phyloP scores from a whole-genome alignment of 2,888 invertebrate genomes.

The Bruchidius siliquastri region DNA sequence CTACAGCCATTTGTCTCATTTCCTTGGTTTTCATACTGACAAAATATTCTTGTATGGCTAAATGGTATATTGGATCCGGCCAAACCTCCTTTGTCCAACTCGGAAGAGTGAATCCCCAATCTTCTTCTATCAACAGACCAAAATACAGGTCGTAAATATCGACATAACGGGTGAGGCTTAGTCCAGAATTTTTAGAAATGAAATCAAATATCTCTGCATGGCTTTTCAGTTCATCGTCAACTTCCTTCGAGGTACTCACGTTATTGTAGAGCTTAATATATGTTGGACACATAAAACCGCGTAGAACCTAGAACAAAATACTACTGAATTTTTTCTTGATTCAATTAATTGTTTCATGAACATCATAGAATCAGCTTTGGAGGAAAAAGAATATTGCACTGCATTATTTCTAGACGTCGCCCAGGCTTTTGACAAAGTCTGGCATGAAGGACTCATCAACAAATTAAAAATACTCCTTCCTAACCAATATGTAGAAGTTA shows the following conservation, averaged over 20 bases:
- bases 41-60: conserved; percentile 28
- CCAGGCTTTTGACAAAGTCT: too few species aligned
- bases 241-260: conserved; percentile 30
- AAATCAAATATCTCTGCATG: conserved; percentile 49
- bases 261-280: conserved; percentile 22
- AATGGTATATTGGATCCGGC: conserved; percentile 36
- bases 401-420: too few species aligned
- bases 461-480: too few species aligned
- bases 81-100: conserved; percentile 42
- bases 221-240: conserved; percentile 45
- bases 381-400: too few species aligned
- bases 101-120: conserved; percentile 41
- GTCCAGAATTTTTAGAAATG: conserved; percentile 50
- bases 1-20: conserved; percentile 28
- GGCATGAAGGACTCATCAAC: too few species aligned
- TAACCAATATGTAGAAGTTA: too few species aligned
- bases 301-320: conserved; percentile 13
- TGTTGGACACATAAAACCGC: conserved; percentile 24
- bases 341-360: too few species aligned
- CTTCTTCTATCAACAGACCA: conserved; percentile 58
- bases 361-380: too few species aligned
- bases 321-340: too few species aligned
- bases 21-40: conserved; percentile 31
- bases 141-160: conserved; percentile 58
- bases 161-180: conserved; percentile 50